These are phyloP conservation scores for Daktulosphaira vitifoliae DNA, from an alignment of 1,140 invertebrate species.

Conservation along the genomic window DNA sequence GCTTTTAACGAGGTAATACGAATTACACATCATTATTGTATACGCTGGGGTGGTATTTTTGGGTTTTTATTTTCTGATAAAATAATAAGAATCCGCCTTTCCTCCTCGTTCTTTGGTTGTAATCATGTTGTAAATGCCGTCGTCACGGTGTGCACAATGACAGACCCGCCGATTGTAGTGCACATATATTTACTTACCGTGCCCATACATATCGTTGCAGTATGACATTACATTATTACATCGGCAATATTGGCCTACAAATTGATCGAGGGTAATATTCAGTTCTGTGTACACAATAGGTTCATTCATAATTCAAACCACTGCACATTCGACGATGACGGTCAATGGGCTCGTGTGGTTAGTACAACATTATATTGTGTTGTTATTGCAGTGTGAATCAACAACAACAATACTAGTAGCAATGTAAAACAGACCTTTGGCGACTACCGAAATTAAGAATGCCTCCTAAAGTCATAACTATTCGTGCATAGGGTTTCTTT, in stretches of 20 bases:
- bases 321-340: neutral
- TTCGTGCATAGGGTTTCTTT: too few species aligned
- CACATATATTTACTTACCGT: too few species aligned
- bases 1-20: constrained; percentile 27
- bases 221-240: too few species aligned
- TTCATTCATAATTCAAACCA: constrained; percentile 24
- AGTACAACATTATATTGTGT: neutral
- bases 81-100: constrained; percentile 2
- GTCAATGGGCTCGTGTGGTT: constrained; percentile 22
- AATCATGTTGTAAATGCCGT: constrained; percentile 18
- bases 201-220: too few species aligned
- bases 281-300: neutral
- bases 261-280: constrained; percentile 12
- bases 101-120: too few species aligned
- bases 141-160: constrained; percentile 15
- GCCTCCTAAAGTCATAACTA: too few species aligned
- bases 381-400: neutral
- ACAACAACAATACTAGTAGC: neutral
- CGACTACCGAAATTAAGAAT: constrained; percentile 17
- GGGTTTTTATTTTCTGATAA: neutral
- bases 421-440: neutral
- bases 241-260: constrained; percentile 29
- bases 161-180: too few species aligned
- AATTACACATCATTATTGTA: neutral
- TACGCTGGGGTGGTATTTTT: constrained; percentile 24